Evolutionary conservation across 35 echinoderm and acorn worm species (phyloP).

Genomic region (Lytechinus pictus): DNA sequence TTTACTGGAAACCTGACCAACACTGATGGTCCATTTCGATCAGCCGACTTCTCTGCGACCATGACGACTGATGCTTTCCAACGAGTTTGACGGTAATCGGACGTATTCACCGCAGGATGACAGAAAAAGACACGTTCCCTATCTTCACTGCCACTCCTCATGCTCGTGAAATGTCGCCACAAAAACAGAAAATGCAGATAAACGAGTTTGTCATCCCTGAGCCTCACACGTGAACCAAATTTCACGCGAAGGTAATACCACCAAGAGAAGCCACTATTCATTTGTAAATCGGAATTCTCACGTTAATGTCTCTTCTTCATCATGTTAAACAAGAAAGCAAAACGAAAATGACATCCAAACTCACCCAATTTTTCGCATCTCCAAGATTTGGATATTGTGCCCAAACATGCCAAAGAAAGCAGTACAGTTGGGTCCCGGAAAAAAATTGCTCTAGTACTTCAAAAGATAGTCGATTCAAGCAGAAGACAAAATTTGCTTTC

Average conservation of each 20-base stretch:
- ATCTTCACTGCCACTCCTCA: background rate
- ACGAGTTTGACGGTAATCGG: background rate
- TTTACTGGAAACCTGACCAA: background rate
- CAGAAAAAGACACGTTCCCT: background rate
- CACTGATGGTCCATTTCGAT: background rate
- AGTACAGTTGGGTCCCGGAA: too few species aligned
- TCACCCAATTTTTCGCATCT: too few species aligned
- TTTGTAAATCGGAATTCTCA: background rate
- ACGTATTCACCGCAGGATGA: background rate
- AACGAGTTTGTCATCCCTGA: background rate
- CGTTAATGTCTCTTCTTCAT: too few species aligned
- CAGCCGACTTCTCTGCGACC: background rate
- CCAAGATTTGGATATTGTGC: too few species aligned
- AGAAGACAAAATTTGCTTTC: too few species aligned
- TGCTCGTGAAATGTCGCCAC: background rate
- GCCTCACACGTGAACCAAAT: background rate
- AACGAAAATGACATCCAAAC: too few species aligned
- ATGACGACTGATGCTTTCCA: background rate
- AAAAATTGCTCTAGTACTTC: too few species aligned
- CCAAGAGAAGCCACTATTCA: background rate
- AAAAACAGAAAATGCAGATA: background rate
- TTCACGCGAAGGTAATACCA: background rate
- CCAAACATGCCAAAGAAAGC: too few species aligned
- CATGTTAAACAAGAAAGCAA: too few species aligned
- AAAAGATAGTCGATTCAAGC: too few species aligned